Base-by-base conservation (phyloP, 2,888 invertebrate genomes). In the Agrochola macilenta region DNA sequence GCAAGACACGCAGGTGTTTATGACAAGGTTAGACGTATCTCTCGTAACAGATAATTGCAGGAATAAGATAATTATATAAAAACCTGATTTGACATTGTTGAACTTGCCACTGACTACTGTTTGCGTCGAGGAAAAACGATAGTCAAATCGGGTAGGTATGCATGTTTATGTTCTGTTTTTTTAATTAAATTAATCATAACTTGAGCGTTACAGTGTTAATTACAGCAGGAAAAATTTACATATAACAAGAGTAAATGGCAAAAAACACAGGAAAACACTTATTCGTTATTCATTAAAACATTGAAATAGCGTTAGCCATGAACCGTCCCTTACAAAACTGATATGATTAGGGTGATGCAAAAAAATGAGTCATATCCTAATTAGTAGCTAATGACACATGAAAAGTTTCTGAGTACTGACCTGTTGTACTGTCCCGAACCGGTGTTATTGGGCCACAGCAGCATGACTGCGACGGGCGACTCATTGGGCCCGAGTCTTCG, bases 391-490 rank as follows among this genome's bases (percentile, higher is more conserved):
- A 74, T 74, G 73, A 61, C 57, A 78, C 78, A 78, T 86, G 39
- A 69, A 58, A 69, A 61, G 64, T 76, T 76, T 69, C 46, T 54
- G 9, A 39, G 39, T 66, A 72, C 76, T 85, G 91, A 96, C 96
- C 96, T 95, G 93, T 96, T 95, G 86, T 96, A 97, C 88, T 97
- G 96, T 82, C 97, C 97, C 1, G 97, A 91, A 69, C 91, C 97
- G 75, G 97, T 97, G 90, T 97, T 97, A 91, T 97, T 97, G 78
- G 98, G 98, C 98, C 98, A 98, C 65, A 98, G 96, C 92, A 98
- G 96, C 98, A 98, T 98, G 82, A 98, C 97, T 63, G 98, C 98
- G 58, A 98, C 98, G 8, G 98, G 98, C 91, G 98, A 98, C 93
- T 98, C 98, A 87, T 97, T 97, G 60, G 98, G 97, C 23, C 98